Conservation (phyloP, 2,888 invertebrate species). For the Sycophila texana region DNA sequence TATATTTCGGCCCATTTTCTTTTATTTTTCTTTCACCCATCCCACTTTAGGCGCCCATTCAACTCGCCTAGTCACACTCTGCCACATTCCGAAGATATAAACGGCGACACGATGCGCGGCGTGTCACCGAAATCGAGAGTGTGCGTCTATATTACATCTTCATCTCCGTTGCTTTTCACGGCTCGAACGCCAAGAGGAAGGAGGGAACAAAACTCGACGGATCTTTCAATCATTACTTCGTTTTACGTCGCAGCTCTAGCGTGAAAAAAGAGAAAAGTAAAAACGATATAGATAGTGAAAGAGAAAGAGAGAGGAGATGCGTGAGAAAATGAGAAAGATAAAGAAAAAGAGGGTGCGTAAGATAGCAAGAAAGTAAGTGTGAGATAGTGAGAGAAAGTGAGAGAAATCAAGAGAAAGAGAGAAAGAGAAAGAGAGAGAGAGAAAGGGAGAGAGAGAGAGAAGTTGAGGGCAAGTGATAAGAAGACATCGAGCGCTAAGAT, state of each 20-base stretch:
- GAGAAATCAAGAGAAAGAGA: too few species aligned
- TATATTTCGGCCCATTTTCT: neutral
- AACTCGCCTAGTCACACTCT: neutral
- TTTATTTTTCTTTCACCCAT: neutral
- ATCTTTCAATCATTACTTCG: slow-evolving; percentile 28
- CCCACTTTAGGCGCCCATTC: neutral
- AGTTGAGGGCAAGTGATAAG: slow-evolving; percentile 6
- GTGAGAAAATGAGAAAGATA: too few species aligned
- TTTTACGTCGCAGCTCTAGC: neutral
- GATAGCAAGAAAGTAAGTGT: too few species aligned
- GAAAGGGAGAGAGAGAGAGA: neutral
- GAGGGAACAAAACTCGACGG: slow-evolving; percentile 19
- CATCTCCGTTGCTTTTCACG: neutral
- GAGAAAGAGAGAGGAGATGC: too few species aligned
- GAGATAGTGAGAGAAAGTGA: too few species aligned
- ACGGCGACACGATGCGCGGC: neutral
- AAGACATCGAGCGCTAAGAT: neutral
- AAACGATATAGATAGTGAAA: neutral
- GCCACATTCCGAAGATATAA: neutral
- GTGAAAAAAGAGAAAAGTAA: neutral
- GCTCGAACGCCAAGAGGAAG: neutral
- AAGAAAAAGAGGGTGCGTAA: too few species aligned
- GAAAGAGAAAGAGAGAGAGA: too few species aligned
- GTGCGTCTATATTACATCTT: neutral
- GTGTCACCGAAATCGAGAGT: neutral